phyloP scores from a whole-genome alignment of 2,113 vertebrate species.

The Fregata magnificens region DNA sequence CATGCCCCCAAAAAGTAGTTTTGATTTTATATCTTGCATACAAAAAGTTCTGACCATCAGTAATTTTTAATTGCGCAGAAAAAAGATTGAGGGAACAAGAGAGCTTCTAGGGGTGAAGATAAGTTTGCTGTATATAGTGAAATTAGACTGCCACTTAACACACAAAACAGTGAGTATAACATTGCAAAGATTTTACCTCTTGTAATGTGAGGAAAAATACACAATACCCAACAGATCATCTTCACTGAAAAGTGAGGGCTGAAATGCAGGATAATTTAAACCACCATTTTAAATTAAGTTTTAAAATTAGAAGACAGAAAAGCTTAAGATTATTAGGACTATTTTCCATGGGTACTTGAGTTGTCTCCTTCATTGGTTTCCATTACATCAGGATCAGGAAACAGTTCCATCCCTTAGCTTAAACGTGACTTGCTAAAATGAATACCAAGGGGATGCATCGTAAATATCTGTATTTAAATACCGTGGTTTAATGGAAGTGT shows the following conservation, averaged over 20 bases:
- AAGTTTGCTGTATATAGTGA: neutral
- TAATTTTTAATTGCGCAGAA: neutral
- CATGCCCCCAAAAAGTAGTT: neutral
- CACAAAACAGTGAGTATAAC: neutral
- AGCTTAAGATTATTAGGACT: neutral
- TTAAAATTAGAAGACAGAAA: neutral
- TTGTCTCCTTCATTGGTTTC: neutral
- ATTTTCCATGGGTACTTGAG: neutral
- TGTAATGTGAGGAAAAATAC: neutral
- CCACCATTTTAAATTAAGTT: neutral
- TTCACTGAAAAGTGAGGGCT: neutral
- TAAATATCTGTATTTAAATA: neutral
- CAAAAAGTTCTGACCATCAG: neutral
- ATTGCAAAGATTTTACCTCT: neutral
- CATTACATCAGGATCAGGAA: neutral
- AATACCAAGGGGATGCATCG: neutral
- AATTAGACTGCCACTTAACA: neutral
- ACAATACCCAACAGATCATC: neutral
- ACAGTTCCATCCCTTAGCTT: neutral
- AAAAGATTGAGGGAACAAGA: neutral
- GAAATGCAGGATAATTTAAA: neutral
- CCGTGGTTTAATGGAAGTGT: neutral
- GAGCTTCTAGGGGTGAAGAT: fast-evolving
- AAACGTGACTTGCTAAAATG: neutral
- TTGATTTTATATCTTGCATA: neutral